phyloP scores from a whole-genome alignment of 1,140 invertebrate species.

The Dendroctonus valens region DNA sequence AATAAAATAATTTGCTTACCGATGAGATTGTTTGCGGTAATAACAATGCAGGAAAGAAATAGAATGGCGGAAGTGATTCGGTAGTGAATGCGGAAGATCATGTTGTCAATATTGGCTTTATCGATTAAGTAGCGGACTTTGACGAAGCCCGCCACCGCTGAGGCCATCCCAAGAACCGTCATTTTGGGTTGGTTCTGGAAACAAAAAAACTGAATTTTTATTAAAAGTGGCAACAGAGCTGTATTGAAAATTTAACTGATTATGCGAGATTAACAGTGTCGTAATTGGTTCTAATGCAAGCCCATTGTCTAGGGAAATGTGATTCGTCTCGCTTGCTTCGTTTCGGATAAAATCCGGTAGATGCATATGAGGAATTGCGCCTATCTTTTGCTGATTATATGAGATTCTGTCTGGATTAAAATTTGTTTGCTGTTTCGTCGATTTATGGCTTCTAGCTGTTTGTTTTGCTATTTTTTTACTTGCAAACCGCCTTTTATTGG shows the following conservation, averaged over 20 bases:
- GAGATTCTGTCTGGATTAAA: too few species aligned
- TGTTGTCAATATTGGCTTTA: slow-evolving; percentile 85
- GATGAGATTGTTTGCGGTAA: slow-evolving; percentile 85
- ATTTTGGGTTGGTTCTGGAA: slow-evolving; percentile 55
- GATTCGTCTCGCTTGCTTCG: too few species aligned
- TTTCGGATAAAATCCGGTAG: too few species aligned
- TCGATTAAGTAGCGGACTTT: slow-evolving; percentile 83
- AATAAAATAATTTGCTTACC: slow-evolving; percentile 59
- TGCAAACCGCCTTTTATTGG: too few species aligned
- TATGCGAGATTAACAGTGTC: background rate
- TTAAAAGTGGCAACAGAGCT: background rate
- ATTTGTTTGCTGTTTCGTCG: too few species aligned
- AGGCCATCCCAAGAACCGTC: slow-evolving; percentile 78
- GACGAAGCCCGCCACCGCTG: slow-evolving; percentile 79
- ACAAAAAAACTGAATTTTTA: background rate
- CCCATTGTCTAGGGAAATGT: too few species aligned
- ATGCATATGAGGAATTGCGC: too few species aligned
- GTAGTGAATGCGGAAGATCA: slow-evolving; percentile 87
- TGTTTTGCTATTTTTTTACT: too few species aligned
- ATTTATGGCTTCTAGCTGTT: too few species aligned
- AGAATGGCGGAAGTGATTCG: slow-evolving; percentile 84
- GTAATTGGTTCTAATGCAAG: background rate
- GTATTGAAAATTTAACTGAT: background rate
- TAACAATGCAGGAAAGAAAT: slow-evolving; percentile 82
- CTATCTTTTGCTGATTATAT: too few species aligned